These are phyloP conservation scores for Cacoxenus indagator DNA, from an alignment of 2,888 invertebrate genomes.

Conservation along the genomic window DNA sequence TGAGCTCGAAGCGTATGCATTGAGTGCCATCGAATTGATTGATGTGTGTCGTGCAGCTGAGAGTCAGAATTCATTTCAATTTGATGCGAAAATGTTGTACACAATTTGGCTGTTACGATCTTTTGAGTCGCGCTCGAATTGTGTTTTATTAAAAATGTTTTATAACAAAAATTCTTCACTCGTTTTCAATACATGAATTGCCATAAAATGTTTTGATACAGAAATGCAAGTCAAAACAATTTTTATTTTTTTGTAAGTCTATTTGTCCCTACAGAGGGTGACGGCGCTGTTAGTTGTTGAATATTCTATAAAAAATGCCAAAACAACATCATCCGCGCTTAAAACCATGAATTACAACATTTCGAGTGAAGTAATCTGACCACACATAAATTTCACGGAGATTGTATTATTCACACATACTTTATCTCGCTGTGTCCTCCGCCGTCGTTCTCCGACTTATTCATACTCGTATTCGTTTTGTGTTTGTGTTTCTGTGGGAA, in stretches of 20 bases:
- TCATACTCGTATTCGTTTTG: neutral
- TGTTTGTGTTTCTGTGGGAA: slow-evolving; percentile 7
- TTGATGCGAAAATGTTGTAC: neutral
- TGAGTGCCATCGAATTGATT: slow-evolving; percentile 60
- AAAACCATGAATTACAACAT: slow-evolving; percentile 52
- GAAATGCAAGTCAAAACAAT: neutral
- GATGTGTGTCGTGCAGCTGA: slow-evolving; percentile 52
- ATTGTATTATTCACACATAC: slow-evolving; percentile 44
- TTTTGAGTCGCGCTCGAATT: neutral
- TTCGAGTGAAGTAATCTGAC: slow-evolving; percentile 59
- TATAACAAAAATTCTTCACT: neutral
- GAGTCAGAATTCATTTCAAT: neutral
- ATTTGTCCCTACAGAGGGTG: neutral
- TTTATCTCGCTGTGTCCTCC: slow-evolving; percentile 27
- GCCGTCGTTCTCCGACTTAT: neutral
- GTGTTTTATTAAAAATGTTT: neutral
- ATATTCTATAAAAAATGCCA: slow-evolving; percentile 19
- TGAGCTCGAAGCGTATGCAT: neutral
- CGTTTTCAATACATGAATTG: neutral
- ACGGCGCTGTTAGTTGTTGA: neutral
- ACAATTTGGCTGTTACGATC: neutral
- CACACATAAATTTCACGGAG: slow-evolving; percentile 58
- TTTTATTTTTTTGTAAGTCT: too few species aligned
- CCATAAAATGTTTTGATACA: neutral
- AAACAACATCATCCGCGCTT: slow-evolving; percentile 35